Percentiles rank a stretch among this genome's conserved stretches.
Evolutionary conservation across 2,888 invertebrate species (phyloP).

Genomic region (Yponomeuta malinellus): DNA sequence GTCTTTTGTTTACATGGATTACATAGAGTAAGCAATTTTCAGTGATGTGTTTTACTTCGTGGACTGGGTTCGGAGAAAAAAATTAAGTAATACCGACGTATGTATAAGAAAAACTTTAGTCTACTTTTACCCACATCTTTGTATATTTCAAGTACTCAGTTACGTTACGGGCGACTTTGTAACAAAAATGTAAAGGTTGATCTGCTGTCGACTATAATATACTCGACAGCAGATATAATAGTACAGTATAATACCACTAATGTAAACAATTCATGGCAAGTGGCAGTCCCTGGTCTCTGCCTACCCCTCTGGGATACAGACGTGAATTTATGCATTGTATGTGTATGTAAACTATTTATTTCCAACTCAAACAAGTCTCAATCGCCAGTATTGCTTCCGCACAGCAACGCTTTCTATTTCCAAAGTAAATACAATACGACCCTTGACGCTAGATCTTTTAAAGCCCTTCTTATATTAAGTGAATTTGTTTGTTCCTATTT

Average conservation of each 20-base stretch:
- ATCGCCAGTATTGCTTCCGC: neutral
- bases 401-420: neutral
- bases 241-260: neutral
- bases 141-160: neutral
- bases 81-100: no score
- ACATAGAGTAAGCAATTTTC: no score
- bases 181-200: no score
- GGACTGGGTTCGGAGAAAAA: no score
- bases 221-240: no score
- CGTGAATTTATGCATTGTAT: no score
- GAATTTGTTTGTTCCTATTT: constrained; percentile 7
- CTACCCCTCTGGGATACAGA: no score
- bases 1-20: no score
- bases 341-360: neutral
- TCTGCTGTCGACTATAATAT: neutral
- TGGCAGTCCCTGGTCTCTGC: no score
- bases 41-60: no score
- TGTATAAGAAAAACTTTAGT: no score
- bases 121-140: no score
- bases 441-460: constrained; percentile 11
- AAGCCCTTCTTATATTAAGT: constrained; percentile 12
- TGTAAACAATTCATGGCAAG: neutral
- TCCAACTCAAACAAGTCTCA: neutral
- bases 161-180: neutral
- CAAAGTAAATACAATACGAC: neutral